A percentile compares a stretch with the other conserved stretches of the same genome.
These are phyloP conservation scores for Euplagia quadripunctaria DNA, from an alignment of 2,888 invertebrate species.

Conservation along the genomic window DNA sequence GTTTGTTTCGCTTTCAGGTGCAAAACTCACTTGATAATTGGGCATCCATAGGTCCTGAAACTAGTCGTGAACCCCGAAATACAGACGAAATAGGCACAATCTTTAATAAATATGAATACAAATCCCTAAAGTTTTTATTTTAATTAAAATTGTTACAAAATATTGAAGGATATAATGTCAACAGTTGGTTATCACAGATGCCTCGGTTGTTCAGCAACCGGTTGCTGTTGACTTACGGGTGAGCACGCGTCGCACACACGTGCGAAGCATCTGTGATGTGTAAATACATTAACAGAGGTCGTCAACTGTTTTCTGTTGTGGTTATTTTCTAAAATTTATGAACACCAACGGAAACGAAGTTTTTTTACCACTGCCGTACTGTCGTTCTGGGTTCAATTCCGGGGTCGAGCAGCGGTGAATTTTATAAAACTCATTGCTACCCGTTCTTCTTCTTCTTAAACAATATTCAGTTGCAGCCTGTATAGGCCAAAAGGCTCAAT, in stretches of 20 bases:
- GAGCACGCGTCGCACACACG: constrained; percentile 67
- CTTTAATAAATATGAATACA: no score
- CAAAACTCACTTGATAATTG: no score
- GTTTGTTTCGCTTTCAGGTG: no score
- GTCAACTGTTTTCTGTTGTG: constrained; percentile 30
- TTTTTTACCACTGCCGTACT: not conserved
- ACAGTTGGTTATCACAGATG: constrained; percentile 8
- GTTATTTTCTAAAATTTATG: not conserved
- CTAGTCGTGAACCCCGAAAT: no score
- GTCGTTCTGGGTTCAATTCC: no score
- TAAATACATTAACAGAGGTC: constrained; percentile 60
- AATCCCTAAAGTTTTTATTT: no score
- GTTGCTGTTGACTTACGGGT: constrained; percentile 33
- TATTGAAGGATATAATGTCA: constrained; percentile 1
- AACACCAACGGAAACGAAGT: not conserved
- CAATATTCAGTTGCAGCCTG: no score
- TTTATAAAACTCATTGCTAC: no score
- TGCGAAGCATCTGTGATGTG: constrained; percentile 67
- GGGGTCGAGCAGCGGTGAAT: not conserved
- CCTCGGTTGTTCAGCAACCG: constrained; percentile 12
- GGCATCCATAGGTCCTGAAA: no score
- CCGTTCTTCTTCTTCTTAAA: no score
- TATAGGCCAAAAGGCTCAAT: no score
- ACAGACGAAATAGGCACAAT: no score
- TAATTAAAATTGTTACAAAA: not conserved